A percentile compares a stretch with the other conserved stretches of the same genome.
Evolutionary conservation across 2,113 vertebrate genomes (phyloP).

Genomic region (Ariopsis seemanni): DNA sequence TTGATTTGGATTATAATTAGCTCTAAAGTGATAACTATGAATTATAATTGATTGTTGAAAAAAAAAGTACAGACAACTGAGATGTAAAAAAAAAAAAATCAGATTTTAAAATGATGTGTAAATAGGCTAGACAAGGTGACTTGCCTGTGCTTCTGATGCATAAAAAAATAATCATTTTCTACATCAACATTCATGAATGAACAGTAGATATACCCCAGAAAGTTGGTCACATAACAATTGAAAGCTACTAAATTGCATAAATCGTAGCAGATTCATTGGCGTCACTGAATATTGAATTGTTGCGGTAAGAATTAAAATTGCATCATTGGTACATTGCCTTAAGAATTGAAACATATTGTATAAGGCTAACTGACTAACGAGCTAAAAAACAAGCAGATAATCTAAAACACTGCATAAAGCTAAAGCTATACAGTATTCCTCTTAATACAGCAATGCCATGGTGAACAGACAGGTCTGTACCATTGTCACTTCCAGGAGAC

Average conservation of each 20-base stretch:
- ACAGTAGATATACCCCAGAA: no score
- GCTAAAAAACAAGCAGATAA: background rate
- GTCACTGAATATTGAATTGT: background rate
- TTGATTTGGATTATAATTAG: background rate
- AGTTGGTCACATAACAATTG: no score
- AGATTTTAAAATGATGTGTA: background rate
- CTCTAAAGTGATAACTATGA: background rate
- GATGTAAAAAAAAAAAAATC: background rate
- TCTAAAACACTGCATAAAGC: background rate
- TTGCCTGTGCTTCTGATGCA: background rate
- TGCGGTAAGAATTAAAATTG: background rate
- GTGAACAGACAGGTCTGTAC: constrained; percentile 56
- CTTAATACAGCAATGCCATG: background rate
- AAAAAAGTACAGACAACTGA: background rate
- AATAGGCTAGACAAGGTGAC: background rate
- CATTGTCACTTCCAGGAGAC: constrained; percentile 63
- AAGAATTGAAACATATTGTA: background rate
- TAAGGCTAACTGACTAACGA: background rate
- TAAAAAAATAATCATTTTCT: background rate
- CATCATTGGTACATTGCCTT: background rate
- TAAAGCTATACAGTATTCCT: background rate
- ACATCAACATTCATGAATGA: background rate
- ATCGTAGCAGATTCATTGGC: background rate
- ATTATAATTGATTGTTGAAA: background rate
- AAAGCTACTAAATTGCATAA: background rate